Base-by-base conservation (phyloP, 2,888 invertebrate genomes). In the Poecilobothrus nobilitatus region DNA sequence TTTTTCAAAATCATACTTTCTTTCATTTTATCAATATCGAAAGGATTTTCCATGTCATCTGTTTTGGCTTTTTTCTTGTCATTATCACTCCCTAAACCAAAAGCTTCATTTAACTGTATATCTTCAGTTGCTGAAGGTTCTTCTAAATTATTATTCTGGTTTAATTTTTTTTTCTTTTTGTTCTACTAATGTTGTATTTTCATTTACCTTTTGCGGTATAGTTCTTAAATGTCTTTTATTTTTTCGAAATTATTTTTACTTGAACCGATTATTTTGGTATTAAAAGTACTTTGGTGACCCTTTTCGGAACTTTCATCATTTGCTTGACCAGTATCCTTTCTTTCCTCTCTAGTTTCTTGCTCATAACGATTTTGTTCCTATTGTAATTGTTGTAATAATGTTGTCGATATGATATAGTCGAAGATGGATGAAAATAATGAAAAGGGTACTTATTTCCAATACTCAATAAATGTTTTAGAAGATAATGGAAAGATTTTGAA, bases 31-130 rank as follows among this genome's bases (percentile, higher is more conserved):
- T 94, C 93, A 71, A 93, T 88, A 78, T 94, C 94, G 76, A 94
- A 93, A 0, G 93, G 93, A 86, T 94, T 91, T 72, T 92, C 90
- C 37, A 89, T 88, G 69, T 85, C 82, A 75, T 84, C 81, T 72
- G 88, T 86, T 37, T 83, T 79, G 21, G 79, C 76, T 15, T 76
- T 76, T 8, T 88, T 87, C 33, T 87, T 87, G 9, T 82, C 87
- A 77, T 84, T 88, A 73, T 83, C 89, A 37, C 88, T 91, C 76
- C 95, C 94, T 21, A 94, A 81, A 73, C 94, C 88, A 74, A 94
- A 84, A 79, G 95, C 91, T 63, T 96, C 94, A 0, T 95, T 94
- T 71, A 96, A 81, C 76, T 96, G 94, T 80, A 95, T 87, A 66
- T 91, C 87, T 80, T 95, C 94, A 0, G 94, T 90, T 76, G 94